Base-by-base conservation (phyloP, 2,797 vertebrate genomes). In the Falco cherrug region DNA sequence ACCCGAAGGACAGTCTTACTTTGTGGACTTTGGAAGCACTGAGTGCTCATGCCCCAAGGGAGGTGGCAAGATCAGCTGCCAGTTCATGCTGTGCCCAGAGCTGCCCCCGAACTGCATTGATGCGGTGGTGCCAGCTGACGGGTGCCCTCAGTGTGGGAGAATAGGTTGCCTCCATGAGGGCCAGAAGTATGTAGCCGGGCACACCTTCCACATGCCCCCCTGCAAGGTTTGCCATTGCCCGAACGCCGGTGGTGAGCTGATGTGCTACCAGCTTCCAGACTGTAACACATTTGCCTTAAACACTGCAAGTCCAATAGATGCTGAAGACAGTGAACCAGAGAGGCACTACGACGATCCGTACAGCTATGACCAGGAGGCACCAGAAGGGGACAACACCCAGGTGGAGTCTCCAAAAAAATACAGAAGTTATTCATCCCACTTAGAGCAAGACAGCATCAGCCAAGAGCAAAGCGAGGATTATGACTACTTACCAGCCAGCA, bases 1-100 rank as follows among this genome's bases (percentile, higher is more conserved):
- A 22, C 99, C 99, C 0, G 99, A 99, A 33, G 99, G 99, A 9
- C 98, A 99, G 78, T 99, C 99, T 33, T 99, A 99, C 96, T 99
- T 99, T 3, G 99, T 99, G 57, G 99, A 99, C 97, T 99, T 99
- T 0, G 99, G 99, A 91, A 99, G 99, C 96, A 99, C 99, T 0
- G 99, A 99, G 96, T 99, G 99, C 94, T 98, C 98, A 0, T 99
- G 99, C 84, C 99, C 99, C 0, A 95, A 96, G 7, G 99, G 99
- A 4, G 99, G 99, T 0, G 99, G 99, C 33, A 98, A 98, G 86
- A 99, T 99, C 94, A 99, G 98, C 97, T 99, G 99, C 94, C 98
- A 99, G 97, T 99, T 99, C 95, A 99, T 99, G 97, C 98, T 98
- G 73, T 99, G 99, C 90, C 99, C 99, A 0, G 99, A 99, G 41